These are phyloP conservation scores for Motacilla tschutschensis DNA, from an alignment of 2,113 vertebrate genomes.

Conservation along the genomic window DNA sequence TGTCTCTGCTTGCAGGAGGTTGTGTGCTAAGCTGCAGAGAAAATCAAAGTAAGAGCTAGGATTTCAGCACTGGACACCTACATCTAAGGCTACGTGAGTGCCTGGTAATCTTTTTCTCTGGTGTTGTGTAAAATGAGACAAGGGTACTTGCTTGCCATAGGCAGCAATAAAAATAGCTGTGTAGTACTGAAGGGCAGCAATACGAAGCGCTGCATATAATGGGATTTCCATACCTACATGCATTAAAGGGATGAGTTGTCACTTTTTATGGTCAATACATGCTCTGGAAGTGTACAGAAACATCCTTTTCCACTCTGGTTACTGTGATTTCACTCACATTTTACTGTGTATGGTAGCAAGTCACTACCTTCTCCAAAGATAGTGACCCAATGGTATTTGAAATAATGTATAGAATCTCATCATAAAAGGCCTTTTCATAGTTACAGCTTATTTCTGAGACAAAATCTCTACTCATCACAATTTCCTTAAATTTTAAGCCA, in stretches of 20 bases:
- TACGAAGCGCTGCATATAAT: neutral
- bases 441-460: neutral
- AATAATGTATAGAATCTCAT: neutral
- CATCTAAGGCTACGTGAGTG: neutral
- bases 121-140: neutral
- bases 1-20: neutral
- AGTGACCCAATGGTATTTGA: neutral
- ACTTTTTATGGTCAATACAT: neutral
- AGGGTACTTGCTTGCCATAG: neutral
- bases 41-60: neutral
- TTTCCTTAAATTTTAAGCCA: constrained; percentile 13
- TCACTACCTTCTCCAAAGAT: neutral
- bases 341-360: neutral
- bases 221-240: neutral
- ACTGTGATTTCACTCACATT: neutral
- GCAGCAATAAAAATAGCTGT: accelerated
- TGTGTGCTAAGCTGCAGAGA: neutral
- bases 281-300: neutral
- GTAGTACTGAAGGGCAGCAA: neutral
- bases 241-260: neutral
- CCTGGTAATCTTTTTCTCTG: neutral
- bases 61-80: neutral
- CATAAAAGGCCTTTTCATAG: neutral
- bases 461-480: neutral
- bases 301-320: neutral